Percentiles rank a stretch among this genome's conserved stretches.
Evolutionary conservation across 2,797 vertebrate genomes (phyloP).

Genomic region (Martes flavigula): DNA sequence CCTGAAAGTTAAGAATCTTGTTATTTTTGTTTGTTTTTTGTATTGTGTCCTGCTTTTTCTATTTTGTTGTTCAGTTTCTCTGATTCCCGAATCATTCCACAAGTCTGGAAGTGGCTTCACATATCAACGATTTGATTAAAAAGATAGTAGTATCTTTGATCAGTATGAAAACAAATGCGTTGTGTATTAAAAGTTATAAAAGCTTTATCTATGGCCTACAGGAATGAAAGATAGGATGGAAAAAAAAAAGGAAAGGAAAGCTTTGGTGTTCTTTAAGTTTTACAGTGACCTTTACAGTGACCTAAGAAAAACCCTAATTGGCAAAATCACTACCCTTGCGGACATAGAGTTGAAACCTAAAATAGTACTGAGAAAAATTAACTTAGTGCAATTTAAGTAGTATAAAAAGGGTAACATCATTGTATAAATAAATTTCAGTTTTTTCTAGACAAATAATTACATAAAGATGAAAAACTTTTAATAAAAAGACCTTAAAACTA

Average conservation of each 20-base stretch:
- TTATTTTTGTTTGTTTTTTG: constrained; percentile 2
- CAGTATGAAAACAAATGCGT: not conserved
- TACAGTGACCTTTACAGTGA: not conserved
- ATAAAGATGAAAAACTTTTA: not conserved
- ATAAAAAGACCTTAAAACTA: not conserved
- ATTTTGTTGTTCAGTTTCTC: not conserved
- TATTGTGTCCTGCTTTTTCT: not conserved
- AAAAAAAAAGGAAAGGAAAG: not conserved
- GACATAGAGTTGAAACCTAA: not conserved
- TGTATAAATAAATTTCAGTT: not conserved
- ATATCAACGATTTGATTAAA: not conserved
- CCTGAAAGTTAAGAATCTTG: not conserved
- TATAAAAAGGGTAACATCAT: not conserved
- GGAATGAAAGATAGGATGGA: not conserved
- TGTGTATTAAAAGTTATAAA: not conserved
- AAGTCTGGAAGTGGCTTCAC: not conserved
- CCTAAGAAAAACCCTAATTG: not conserved
- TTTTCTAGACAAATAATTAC: constrained; percentile 18
- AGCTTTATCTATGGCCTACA: not conserved
- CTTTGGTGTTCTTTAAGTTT: constrained; percentile 38
- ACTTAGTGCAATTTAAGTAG: not conserved
- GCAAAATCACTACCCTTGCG: not conserved
- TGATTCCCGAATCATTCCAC: not conserved
- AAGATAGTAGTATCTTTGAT: not conserved
- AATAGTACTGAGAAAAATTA: constrained; percentile 18